Conservation (phyloP, 1,140 invertebrate species). For the Drosophila nikananu region DNA sequence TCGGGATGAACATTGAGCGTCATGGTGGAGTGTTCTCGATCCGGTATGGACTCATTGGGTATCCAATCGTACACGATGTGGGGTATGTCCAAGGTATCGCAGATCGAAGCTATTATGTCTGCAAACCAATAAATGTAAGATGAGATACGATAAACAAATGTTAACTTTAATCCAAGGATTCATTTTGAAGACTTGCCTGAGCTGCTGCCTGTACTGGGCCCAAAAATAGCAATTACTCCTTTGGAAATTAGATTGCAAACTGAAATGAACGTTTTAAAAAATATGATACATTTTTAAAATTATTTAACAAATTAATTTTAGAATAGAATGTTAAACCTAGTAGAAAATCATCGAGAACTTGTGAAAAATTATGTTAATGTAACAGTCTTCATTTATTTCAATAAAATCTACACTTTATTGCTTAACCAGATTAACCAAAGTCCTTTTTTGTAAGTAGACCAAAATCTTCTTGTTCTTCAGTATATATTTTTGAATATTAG, state of each 20-base stretch:
- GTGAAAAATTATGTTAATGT: background rate
- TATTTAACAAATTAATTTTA: no score
- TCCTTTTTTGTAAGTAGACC: no score
- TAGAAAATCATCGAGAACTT: no score
- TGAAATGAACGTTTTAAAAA: slow-evolving; percentile 51
- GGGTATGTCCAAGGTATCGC: slow-evolving; percentile 90
- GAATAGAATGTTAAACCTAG: no score
- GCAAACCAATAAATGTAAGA: slow-evolving; percentile 47
- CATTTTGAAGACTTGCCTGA: slow-evolving; percentile 84
- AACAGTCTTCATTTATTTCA: background rate
- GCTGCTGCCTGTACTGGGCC: slow-evolving; percentile 89
- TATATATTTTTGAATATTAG: no score
- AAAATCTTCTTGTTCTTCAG: no score
- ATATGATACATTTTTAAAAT: background rate
- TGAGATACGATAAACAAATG: no score
- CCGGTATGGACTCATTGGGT: slow-evolving; percentile 87
- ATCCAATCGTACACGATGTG: slow-evolving; percentile 90
- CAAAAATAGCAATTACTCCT: slow-evolving; percentile 92
- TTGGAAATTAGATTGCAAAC: slow-evolving; percentile 87
- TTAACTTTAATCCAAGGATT: no score
- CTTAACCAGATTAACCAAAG: no score
- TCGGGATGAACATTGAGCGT: slow-evolving; percentile 92
- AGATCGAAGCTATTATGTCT: slow-evolving; percentile 90
- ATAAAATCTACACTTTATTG: no score
- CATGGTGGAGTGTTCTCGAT: slow-evolving; percentile 85